Evolutionary conservation across 1,140 invertebrate genomes (phyloP).

Genomic region (Caenorhabditis latens): DNA sequence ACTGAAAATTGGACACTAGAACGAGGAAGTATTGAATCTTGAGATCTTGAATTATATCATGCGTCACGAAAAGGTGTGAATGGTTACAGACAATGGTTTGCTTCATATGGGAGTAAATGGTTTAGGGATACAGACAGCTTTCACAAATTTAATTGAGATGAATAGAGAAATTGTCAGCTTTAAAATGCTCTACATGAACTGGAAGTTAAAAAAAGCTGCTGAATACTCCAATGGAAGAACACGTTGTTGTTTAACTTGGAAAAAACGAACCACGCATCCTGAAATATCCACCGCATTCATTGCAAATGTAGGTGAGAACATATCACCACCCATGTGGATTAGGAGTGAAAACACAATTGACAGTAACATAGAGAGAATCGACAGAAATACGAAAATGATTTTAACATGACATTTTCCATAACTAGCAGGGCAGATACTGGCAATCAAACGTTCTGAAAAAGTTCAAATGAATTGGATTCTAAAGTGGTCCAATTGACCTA

Average conservation of each 20-base stretch:
- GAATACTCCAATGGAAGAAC: neutral
- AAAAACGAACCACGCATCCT: neutral
- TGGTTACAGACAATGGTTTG: neutral
- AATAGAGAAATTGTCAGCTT: too few species aligned
- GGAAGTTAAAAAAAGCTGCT: too few species aligned
- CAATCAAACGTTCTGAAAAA: conserved; percentile 1
- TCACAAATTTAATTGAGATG: too few species aligned
- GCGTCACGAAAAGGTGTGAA: neutral
- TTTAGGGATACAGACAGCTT: too few species aligned
- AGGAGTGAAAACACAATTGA: neutral
- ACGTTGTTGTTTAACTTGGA: neutral
- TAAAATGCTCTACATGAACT: too few species aligned
- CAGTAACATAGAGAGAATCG: neutral
- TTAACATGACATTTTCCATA: neutral
- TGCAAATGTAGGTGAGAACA: neutral
- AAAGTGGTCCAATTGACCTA: neutral
- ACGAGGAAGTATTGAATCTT: too few species aligned
- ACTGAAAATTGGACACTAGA: too few species aligned
- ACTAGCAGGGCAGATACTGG: neutral
- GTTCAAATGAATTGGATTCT: too few species aligned
- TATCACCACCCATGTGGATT: neutral
- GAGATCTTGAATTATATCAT: neutral
- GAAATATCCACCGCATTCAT: conserved; percentile 26
- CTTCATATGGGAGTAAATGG: too few species aligned
- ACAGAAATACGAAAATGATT: neutral